Evolutionary conservation across 2,888 invertebrate genomes (phyloP).

Genomic region (Platycnemis pennipes): DNA sequence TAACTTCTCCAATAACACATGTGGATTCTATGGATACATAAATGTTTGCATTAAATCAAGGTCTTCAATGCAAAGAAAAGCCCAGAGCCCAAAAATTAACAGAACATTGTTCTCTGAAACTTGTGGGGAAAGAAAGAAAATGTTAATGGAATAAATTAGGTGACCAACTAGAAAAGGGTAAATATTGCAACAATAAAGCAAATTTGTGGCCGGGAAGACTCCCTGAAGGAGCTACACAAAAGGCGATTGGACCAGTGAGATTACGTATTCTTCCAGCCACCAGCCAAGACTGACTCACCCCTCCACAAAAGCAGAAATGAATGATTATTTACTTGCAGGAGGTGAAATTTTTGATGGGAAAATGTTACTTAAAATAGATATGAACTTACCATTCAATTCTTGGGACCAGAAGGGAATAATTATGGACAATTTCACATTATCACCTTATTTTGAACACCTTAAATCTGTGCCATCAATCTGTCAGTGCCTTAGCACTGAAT

Average conservation of each 20-base stretch:
- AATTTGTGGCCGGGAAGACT: neutral
- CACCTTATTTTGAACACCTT: neutral
- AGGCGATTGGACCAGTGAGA: no score
- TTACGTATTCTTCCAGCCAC: no score
- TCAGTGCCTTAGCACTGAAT: conserved; percentile 44
- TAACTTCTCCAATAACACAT: neutral
- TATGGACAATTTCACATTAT: neutral
- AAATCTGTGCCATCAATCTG: conserved; percentile 4
- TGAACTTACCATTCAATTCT: neutral
- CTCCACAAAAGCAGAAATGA: neutral
- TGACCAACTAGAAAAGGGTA: neutral
- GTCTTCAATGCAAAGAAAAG: neutral
- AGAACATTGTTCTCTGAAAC: neutral
- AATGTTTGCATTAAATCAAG: no score
- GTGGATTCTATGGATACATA: neutral
- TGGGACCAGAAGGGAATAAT: neutral
- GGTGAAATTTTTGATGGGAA: neutral
- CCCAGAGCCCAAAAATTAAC: neutral
- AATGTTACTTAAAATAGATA: no score
- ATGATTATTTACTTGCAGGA: neutral
- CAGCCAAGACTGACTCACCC: no score
- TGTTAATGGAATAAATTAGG: neutral
- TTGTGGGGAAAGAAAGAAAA: neutral
- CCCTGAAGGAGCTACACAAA: no score
- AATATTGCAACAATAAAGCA: neutral